Conservation (phyloP, 2,113 vertebrate species). For the Anolis carolinensis region DNA sequence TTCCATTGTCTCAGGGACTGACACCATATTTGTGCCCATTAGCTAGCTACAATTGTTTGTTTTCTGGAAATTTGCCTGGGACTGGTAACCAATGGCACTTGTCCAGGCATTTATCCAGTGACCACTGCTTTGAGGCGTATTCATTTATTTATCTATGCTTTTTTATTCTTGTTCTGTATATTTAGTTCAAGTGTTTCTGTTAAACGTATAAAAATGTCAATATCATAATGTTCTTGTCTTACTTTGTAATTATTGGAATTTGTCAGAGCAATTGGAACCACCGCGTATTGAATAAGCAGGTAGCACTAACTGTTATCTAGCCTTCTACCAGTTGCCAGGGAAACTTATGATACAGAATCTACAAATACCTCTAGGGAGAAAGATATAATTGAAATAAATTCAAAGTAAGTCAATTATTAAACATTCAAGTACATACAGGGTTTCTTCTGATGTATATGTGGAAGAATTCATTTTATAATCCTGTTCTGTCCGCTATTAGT, state of each 20-base stretch:
- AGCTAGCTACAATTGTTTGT: no score
- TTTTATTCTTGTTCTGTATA: background rate
- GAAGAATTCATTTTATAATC: background rate
- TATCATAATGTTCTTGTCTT: background rate
- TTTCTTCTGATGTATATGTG: no score
- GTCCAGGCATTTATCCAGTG: no score
- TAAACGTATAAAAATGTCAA: slow-evolving; percentile 1
- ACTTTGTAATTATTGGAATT: background rate
- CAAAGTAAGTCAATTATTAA: slow-evolving; percentile 28
- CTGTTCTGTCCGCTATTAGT: background rate
- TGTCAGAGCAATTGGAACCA: slow-evolving; percentile 16
- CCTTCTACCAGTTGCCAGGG: slow-evolving; percentile 39
- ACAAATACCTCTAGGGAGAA: slow-evolving; percentile 40
- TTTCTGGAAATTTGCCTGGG: no score
- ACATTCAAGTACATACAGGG: slow-evolving; percentile 7
- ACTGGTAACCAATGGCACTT: no score
- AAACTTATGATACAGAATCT: slow-evolving; percentile 33
- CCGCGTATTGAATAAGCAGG: slow-evolving; percentile 30
- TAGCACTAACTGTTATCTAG: background rate
- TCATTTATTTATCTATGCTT: no score
- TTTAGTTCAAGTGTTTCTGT: slow-evolving; percentile 27
- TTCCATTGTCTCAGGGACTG: no score
- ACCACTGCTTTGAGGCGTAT: no score
- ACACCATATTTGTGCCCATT: no score
- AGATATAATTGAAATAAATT: slow-evolving; percentile 22